Percentiles rank a stretch among this genome's conserved stretches.
These are phyloP conservation scores for Phylloscopus whistleri DNA, from an alignment of 2,113 vertebrate species.

Conservation along the genomic window DNA sequence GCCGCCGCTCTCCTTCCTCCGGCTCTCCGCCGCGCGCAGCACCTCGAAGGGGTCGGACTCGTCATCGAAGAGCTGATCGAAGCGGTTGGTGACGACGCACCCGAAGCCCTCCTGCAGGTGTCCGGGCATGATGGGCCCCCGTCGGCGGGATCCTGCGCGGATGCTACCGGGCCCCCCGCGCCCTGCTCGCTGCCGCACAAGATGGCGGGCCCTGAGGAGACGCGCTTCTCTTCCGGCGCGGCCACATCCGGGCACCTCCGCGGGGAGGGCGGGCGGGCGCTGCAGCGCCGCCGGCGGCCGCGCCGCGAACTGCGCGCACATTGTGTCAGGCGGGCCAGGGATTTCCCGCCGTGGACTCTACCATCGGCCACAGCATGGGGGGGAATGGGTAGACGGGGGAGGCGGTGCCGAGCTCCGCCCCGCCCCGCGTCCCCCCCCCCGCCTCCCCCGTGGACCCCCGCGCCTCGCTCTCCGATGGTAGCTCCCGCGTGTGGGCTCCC, in stretches of 20 bases:
- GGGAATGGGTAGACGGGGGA: too few relatives aligned
- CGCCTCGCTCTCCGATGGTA: neutral
- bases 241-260: constrained; percentile 85
- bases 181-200: constrained; percentile 90
- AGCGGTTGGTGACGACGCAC: constrained; percentile 95
- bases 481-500: neutral
- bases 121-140: constrained; percentile 98
- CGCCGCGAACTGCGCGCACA: too few relatives aligned
- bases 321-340: too few relatives aligned
- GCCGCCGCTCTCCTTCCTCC: constrained; percentile 89
- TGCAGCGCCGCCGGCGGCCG: neutral
- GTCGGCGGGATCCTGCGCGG: constrained; percentile 92
- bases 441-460: neutral
- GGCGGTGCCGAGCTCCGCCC: too few relatives aligned
- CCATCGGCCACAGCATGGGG: too few relatives aligned
- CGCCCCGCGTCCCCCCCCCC: too few relatives aligned
- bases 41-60: constrained; percentile 94
- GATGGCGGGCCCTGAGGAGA: constrained; percentile 93
- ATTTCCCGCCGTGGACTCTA: too few relatives aligned
- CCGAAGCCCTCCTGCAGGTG: constrained; percentile 98
- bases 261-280: constrained; percentile 75
- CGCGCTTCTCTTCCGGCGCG: constrained; percentile 94
- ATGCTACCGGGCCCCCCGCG: constrained; percentile 79
- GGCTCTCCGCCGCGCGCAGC: constrained; percentile 88
- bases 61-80: constrained; percentile 97